Conservation (phyloP, 2,888 invertebrate genomes). For the Plemyria rubiginata region DNA sequence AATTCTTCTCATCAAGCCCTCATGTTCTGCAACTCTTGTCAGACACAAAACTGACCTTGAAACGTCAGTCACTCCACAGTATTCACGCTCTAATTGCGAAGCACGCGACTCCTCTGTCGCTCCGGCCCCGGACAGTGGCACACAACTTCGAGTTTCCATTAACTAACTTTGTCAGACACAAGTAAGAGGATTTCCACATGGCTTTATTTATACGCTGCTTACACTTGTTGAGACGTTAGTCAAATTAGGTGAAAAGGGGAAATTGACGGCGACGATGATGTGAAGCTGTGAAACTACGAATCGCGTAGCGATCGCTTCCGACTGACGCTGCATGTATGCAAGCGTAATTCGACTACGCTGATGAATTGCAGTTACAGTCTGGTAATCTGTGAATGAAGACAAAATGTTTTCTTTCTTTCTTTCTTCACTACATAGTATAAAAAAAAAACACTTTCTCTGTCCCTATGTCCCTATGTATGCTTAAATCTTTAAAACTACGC, state of each 20-base stretch:
- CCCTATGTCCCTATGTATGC: no score
- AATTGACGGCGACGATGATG: not conserved
- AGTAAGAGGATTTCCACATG: constrained; percentile 2
- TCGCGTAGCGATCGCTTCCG: no score
- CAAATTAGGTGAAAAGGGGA: not conserved
- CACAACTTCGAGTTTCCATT: constrained; percentile 23
- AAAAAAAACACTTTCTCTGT: no score
- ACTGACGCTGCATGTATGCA: no score
- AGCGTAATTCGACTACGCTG: not conserved
- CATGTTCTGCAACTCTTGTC: constrained; percentile 16
- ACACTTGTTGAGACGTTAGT: constrained; percentile 1
- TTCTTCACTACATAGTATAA: no score
- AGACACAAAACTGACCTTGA: constrained; percentile 24
- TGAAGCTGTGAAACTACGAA: not conserved
- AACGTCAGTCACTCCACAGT: constrained; percentile 15
- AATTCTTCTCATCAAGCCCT: constrained; percentile 1
- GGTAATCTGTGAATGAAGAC: no score
- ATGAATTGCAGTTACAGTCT: not conserved
- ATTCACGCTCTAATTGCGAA: constrained; percentile 59
- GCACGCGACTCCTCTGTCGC: constrained; percentile 52
- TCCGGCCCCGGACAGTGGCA: constrained; percentile 22
- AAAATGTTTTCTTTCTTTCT: no score
- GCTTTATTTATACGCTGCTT: constrained; percentile 7
- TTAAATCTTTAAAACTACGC: no score
- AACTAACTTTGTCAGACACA: constrained; percentile 16